A percentile compares a stretch with the other conserved stretches of the same genome.
These are phyloP conservation scores for Chaetogeoica ovagalla DNA, from an alignment of 2,888 invertebrate species.

Conservation along the genomic window DNA sequence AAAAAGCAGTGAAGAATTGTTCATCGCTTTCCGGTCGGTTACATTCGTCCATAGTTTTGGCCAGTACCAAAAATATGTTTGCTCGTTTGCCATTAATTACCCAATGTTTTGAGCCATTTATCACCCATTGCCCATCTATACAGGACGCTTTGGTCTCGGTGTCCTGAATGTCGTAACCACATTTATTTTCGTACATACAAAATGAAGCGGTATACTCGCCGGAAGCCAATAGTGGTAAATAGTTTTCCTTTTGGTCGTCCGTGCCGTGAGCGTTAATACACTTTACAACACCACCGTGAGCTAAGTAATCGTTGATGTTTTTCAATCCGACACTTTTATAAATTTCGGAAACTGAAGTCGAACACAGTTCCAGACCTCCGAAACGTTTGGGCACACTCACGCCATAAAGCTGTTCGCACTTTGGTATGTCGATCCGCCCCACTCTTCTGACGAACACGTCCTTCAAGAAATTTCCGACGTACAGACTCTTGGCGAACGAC, in stretches of 20 bases:
- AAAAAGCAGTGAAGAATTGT: constrained; percentile 29
- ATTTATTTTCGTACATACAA: constrained; percentile 29
- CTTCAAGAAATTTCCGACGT: constrained; percentile 33
- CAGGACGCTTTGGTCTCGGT: constrained; percentile 20
- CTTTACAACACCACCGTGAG: constrained; percentile 14
- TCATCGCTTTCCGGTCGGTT: constrained; percentile 35
- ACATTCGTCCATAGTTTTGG: constrained; percentile 48
- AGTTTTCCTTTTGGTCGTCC: constrained; percentile 11
- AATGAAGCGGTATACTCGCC: constrained; percentile 28
- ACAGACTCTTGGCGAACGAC: constrained; percentile 38
- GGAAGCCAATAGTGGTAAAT: constrained; percentile 43
- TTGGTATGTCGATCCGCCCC: neutral
- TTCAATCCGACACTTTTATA: constrained; percentile 1
- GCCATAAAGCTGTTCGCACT: neutral
- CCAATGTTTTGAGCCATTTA: constrained; percentile 45
- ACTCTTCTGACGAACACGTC: neutral
- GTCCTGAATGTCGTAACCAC: constrained; percentile 32
- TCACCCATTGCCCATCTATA: constrained; percentile 29
- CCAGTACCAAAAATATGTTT: constrained; percentile 31
- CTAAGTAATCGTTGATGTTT: neutral
- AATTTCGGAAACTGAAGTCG: constrained; percentile 4
- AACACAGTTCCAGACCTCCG: constrained; percentile 28
- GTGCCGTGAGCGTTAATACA: constrained; percentile 18
- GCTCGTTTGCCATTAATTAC: constrained; percentile 37
- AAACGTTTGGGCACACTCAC: constrained; percentile 20